Evolutionary conservation across 2,797 vertebrate genomes (phyloP), one percentile per base, ranked within the genome.

Genomic region (Syngnathus acus): DNA sequence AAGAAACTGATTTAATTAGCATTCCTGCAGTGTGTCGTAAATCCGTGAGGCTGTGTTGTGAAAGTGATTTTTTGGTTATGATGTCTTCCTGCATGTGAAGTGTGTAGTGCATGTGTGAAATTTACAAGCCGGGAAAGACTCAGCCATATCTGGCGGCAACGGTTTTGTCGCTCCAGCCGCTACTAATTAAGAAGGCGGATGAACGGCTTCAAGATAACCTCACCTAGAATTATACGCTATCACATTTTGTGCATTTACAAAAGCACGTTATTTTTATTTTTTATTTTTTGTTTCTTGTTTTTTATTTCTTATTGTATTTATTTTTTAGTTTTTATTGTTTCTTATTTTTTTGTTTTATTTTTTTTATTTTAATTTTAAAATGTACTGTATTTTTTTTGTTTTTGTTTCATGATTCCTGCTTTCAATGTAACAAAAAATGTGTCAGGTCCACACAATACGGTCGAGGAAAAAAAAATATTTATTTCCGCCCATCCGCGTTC

Each of bases 51-150:
- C 39, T 61, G 39, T 23, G 60, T 43, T 14, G 59, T 62, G 40
- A 43, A 62, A 43, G 43, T 62, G 60, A 26, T 62, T 62, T 62
- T 62, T 9, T 21, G 70, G 43, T 32, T 48, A 11, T 32, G 21
- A 50, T 50, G 45, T 32, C 14, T 50, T 32, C 45, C 13, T 13
- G 42, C 40, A 50, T 61, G 17, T 14, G 6, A 42, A 21, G 59
- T 61, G 59, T 43, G 19, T 14, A 40, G 6, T 23, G 59, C 59
- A 43, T 40, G 9, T 3, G n/a, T 43, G n/a, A 42, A 57, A 37
- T 57, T 57, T 57, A 57, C 26, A 57, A 37, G 54, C 23, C 21
- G 21, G 9, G 40, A 16, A 62, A n/a, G 60, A 45, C 21, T 62
- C 40, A 42, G 59, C 42, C n/a, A 13, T 26, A 62, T 62, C 60